Conservation (phyloP, 1,140 invertebrate species). For the Telenomus remus region DNA sequence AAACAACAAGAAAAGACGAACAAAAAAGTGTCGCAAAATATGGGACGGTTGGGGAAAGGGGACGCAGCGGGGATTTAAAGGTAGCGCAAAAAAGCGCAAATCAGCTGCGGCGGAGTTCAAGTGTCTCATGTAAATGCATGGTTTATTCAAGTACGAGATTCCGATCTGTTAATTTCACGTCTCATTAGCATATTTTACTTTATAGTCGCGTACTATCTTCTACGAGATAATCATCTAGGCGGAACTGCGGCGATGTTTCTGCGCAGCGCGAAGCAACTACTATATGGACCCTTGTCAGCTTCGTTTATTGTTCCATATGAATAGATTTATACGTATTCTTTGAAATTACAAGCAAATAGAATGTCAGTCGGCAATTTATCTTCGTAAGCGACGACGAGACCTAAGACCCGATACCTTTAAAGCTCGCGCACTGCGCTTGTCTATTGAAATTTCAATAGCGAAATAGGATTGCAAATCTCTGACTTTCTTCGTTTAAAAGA, state of each 20-base stretch:
- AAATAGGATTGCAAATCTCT: not conserved
- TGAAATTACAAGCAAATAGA: constrained; percentile 19
- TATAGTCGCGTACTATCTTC: constrained; percentile 49
- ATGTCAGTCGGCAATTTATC: constrained; percentile 13
- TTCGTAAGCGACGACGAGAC: constrained; percentile 2
- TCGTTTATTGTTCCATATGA: constrained; percentile 43
- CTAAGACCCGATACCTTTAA: constrained; percentile 4
- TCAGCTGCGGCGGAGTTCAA: constrained; percentile 6
- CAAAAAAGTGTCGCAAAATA: too few species aligned
- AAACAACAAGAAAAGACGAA: too few species aligned
- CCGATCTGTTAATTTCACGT: constrained; percentile 64
- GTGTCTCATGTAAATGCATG: constrained; percentile 24
- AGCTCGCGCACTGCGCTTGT: not conserved
- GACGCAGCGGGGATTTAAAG: too few species aligned
- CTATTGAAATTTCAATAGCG: not conserved
- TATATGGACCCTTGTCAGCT: constrained; percentile 15
- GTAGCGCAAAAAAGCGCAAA: not conserved
- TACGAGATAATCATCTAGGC: constrained; percentile 34
- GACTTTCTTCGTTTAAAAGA: not conserved
- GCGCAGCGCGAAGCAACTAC: constrained; percentile 13
- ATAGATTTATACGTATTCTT: constrained; percentile 24
- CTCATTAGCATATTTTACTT: constrained; percentile 67
- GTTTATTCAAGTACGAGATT: constrained; percentile 50
- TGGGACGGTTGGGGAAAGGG: too few species aligned
- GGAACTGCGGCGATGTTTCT: constrained; percentile 26